Base-by-base conservation (phyloP, 2,888 invertebrate genomes). In the Anticlea derivata region DNA sequence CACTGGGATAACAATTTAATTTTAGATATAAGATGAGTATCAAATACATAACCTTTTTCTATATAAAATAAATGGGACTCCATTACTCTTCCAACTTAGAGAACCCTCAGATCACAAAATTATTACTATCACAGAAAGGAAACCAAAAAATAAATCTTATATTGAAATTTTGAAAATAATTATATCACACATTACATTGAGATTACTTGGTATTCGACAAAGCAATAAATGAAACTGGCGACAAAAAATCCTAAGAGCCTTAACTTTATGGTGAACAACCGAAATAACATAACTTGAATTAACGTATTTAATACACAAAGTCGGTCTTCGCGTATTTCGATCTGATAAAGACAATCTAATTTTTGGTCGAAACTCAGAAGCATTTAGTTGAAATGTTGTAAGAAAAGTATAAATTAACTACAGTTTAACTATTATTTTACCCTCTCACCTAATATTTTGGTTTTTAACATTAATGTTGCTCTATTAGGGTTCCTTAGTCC, bases 71-170 rank as follows among this genome's bases (percentile, higher is more conserved):
- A 50, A 51, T 31, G 31, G 37, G 17, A 35, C 10, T 48, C 7
- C 7, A 34, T n/a, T 30, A 46, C 6, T 48, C 17, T n/a, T 44
- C 34, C 20, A 31, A 29, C 10, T n/a, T n/a, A 27, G 33, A 37
- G 27, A 55, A 56, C 49, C 23, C 26, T 46, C 33, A 48, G 53
- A 58, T 61, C 59, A 63, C 61, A 55, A 53, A 53, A 41, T 23
- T 47, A 51, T 38, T 52, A 27, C 38, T 61, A 63, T 60, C 59
- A 63, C 61, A 63, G 59, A 55, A 55, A 57, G 38, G 12, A 34
- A 61, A 59, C 48, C 50, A 55, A 58, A 56, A 52, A 49, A 49
- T 53, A n/a, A n/a, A 45, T 29, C 24, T 29, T 33, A 35, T 26
- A 48, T 26, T 31, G 12, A 44, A 22, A 7, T 35, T 43, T 43